Evolutionary conservation across 2,113 vertebrate species (phyloP).

Genomic region (Cyphomyrus plagiostoma): DNA sequence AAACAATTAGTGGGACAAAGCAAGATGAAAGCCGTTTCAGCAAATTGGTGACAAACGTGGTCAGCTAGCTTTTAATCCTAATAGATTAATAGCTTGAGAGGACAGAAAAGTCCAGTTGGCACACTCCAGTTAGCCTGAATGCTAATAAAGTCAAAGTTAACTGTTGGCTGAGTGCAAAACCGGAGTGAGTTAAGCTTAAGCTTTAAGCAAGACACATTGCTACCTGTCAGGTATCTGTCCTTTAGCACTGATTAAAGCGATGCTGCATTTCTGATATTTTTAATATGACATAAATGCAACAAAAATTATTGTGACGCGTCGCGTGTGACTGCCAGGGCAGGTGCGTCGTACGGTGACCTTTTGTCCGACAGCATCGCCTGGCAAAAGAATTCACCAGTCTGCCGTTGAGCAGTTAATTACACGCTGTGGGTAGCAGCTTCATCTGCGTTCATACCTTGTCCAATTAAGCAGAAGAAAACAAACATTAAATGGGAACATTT

Average conservation of each 20-base stretch:
- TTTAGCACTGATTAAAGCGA: background rate
- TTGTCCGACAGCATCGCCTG: background rate
- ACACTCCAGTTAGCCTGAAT: background rate
- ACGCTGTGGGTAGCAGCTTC: background rate
- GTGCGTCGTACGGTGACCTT: background rate
- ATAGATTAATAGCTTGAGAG: background rate
- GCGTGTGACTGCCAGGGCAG: background rate
- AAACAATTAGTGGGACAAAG: background rate
- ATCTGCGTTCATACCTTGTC: background rate
- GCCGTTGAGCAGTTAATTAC: background rate
- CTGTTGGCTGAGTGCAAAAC: background rate
- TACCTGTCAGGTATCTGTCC: background rate
- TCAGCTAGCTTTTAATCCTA: background rate
- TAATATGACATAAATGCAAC: background rate
- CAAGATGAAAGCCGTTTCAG: background rate
- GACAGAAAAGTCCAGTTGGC: background rate
- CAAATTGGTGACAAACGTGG: background rate
- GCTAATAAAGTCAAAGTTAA: background rate
- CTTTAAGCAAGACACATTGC: background rate
- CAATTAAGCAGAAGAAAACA: slow-evolving; percentile 10
- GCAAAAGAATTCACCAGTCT: background rate
- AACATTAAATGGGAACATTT: slow-evolving; percentile 8
- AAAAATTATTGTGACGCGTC: background rate
- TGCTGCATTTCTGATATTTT: background rate
- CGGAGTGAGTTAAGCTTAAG: background rate